Percentiles rank a stretch among this genome's conserved stretches.
Conservation (phyloP, 2,113 vertebrate species). For the Sterrhoptilus dennistouni region DNA sequence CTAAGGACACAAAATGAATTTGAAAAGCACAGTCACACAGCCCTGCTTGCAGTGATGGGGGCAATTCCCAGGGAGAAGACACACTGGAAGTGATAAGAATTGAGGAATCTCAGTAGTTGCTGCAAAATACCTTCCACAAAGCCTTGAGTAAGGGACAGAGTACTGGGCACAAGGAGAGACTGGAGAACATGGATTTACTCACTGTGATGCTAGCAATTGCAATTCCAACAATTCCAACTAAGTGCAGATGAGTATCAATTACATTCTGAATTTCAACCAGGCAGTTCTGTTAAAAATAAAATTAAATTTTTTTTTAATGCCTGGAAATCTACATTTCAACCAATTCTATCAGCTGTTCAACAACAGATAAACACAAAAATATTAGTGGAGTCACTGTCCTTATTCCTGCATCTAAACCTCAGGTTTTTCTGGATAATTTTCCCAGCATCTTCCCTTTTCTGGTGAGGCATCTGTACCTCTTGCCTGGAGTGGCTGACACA, state of each 20-base stretch:
- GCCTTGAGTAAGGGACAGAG: neutral
- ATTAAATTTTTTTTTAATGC: neutral
- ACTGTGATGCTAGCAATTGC: slow-evolving; percentile 94
- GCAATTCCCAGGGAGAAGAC: neutral
- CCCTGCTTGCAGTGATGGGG: neutral
- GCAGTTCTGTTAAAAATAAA: slow-evolving; percentile 81
- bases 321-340: neutral
- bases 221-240: slow-evolving; percentile 92
- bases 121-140: neutral
- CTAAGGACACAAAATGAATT: neutral
- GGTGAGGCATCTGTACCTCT: neutral
- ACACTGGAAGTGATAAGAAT: neutral
- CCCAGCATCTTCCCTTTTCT: neutral
- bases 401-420: neutral
- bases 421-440: neutral
- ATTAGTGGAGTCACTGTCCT: neutral
- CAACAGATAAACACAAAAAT: neutral
- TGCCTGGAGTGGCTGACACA: neutral
- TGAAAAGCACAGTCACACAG: neutral
- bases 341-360: neutral
- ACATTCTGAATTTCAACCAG: slow-evolving; percentile 82
- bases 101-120: neutral
- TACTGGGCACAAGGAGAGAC: neutral
- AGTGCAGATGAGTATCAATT: slow-evolving; percentile 85
- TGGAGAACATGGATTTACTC: slow-evolving; percentile 64